Base-by-base conservation (phyloP, 2,888 invertebrate species). In the Digitonthophagus gazella region DNA sequence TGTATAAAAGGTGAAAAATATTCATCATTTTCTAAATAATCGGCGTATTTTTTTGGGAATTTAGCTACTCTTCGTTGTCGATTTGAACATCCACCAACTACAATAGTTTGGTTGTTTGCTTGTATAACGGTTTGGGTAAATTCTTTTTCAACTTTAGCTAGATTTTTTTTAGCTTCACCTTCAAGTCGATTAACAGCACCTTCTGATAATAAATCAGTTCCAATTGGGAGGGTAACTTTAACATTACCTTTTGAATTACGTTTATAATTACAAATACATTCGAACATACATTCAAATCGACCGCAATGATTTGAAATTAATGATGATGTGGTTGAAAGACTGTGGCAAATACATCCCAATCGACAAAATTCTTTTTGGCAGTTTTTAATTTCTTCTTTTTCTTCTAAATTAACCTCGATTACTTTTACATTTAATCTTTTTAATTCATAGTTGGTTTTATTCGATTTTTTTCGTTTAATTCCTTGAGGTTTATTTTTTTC, bases 111-210 rank as follows among this genome's bases (percentile, higher is more conserved):
- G 75, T 90, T 86, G 19, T 87, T 88, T 6, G 88, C 86, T 57
- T 89, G 81, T 67, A 91, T 88, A 18, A 91, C 86, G 2, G 91
- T 91, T 75, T 91, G 90, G 14, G 89, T 90, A 80, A 91, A 91
- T 76, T 91, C 90, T 78, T 88, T 86, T 79, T 91, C 91, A 76
- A 89, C 89, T 79, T 87, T 89, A 0, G 91, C 88, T 71, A 91
- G 81, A 69, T 86, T 85, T 58, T 79, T 82, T 75, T 85, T 86
- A 0, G 84, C 84, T 77, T 85, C 83, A 73, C 84, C 83, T 72
- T 87, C 84, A 66, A 88, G 77, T 65, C 79, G 76, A 71, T 73
- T 79, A 2, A 82, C 79, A 2, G 80, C 78, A 22, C 80, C 78
- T 20, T 72, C 76, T 0, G 80, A 80, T 14, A 83, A 72, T n/a